phyloP scores from a whole-genome alignment of 2,888 invertebrate genomes.

The Himalopsyche anomala region DNA sequence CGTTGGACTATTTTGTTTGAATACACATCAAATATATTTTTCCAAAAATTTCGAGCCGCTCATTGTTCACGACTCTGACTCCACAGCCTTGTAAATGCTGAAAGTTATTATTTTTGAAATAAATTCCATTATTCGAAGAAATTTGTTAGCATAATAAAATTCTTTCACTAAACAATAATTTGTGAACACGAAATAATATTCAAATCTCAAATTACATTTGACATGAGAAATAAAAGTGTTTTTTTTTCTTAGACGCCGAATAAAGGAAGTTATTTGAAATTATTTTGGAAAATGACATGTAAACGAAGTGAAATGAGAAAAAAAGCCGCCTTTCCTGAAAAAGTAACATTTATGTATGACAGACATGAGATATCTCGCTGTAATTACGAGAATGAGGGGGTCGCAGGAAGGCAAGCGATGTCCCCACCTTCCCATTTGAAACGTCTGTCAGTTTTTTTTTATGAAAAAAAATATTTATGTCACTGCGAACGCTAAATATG shows the following conservation, averaged over 20 bases:
- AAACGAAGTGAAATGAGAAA: conserved; percentile 34
- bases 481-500: conserved; percentile 21
- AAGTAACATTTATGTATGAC: conserved; percentile 34
- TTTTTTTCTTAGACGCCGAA: conserved; percentile 1
- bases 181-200: conserved; percentile 4
- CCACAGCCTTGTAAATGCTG: not conserved
- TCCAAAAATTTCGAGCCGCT: no score
- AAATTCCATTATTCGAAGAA: not conserved
- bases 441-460: conserved; percentile 29
- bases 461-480: conserved; percentile 28
- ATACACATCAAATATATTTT: no score
- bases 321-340: conserved; percentile 1
- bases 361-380: conserved; percentile 26
- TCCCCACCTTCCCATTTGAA: not conserved
- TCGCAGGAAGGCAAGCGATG: not conserved
- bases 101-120: not conserved
- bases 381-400: conserved; percentile 22
- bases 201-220: conserved; percentile 31
- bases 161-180: not conserved
- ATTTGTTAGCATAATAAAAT: not conserved
- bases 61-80: no score
- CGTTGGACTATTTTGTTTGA: no score
- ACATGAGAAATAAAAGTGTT: conserved; percentile 10
- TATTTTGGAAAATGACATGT: conserved; percentile 28
- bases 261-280: conserved; percentile 26